These are phyloP conservation scores for Acipenser transmontanus DNA, from an alignment of 2,797 vertebrate genomes.

Conservation along the genomic window DNA sequence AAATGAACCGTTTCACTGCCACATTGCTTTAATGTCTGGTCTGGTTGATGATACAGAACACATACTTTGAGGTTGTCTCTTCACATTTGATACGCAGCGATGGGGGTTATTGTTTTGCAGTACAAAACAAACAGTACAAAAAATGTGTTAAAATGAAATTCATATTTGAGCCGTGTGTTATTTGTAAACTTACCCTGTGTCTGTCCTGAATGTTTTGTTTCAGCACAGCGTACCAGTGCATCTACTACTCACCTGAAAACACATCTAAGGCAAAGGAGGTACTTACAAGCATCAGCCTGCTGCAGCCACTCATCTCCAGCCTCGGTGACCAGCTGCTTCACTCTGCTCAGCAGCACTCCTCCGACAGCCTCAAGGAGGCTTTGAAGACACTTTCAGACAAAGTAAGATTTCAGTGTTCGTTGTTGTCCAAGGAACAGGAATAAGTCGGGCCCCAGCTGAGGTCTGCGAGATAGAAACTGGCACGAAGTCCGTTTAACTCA, in stretches of 20 bases:
- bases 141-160: neutral
- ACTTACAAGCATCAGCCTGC: constrained; percentile 81
- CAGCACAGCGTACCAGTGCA: constrained; percentile 94
- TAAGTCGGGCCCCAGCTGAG: neutral
- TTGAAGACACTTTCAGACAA: constrained; percentile 93
- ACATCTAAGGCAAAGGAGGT: constrained; percentile 94
- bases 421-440: neutral
- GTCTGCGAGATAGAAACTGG: neutral
- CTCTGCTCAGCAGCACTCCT: constrained; percentile 80
- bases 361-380: constrained; percentile 77
- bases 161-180: neutral
- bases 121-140: neutral
- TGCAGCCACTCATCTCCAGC: constrained; percentile 83
- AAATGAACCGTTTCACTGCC: too few relatives aligned
- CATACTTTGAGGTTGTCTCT: too few relatives aligned
- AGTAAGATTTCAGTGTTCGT: constrained; percentile 58
- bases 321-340: constrained; percentile 85
- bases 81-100: too few relatives aligned
- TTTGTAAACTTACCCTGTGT: constrained; percentile 15
- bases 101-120: too few relatives aligned
- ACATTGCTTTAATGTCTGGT: too few relatives aligned
- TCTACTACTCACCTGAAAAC: constrained; percentile 97
- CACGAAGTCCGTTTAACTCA: neutral
- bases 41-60: too few relatives aligned
- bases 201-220: constrained; percentile 40